Percentiles rank a stretch among this genome's conserved stretches.
Conservation (phyloP, 2,797 vertebrate genomes). For the Xiphophorus birchmanni region DNA sequence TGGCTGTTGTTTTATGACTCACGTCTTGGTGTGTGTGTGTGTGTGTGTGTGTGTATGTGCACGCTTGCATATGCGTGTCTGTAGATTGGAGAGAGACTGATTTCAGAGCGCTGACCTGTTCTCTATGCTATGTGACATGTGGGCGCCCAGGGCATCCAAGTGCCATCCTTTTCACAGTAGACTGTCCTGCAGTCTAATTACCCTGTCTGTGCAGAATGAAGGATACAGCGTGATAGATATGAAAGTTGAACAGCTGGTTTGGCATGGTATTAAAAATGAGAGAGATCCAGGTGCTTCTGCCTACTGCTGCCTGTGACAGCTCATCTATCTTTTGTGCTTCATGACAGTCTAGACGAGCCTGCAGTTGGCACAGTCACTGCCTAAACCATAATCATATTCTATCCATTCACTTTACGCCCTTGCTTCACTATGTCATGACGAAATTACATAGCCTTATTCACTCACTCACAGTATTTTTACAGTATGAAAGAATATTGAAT, state of each 20-base stretch:
- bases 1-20: slow-evolving; percentile 63
- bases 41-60: background rate
- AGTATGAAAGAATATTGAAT: background rate
- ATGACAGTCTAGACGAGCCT: slow-evolving; percentile 62
- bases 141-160: slow-evolving; percentile 28
- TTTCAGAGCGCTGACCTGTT: slow-evolving; percentile 38
- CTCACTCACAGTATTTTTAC: background rate
- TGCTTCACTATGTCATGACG: background rate
- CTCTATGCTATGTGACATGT: slow-evolving; percentile 40
- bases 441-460: background rate
- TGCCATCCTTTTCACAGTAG: slow-evolving; percentile 19
- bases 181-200: slow-evolving; percentile 40
- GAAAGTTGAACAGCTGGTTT: slow-evolving; percentile 46
- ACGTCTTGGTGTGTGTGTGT: slow-evolving; percentile 29
- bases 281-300: slow-evolving; percentile 47
- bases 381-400: slow-evolving; percentile 9
- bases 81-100: slow-evolving; percentile 33
- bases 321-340: slow-evolving; percentile 63
- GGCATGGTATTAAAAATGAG: slow-evolving; percentile 35
- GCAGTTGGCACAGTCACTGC: slow-evolving; percentile 39
- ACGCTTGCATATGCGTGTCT: slow-evolving; percentile 9
- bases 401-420: background rate
- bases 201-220: slow-evolving; percentile 20
- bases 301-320: slow-evolving; percentile 56
- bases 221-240: slow-evolving; percentile 11